Conservation (phyloP, 2,888 invertebrate genomes). For the Philhelius pedissequus region DNA sequence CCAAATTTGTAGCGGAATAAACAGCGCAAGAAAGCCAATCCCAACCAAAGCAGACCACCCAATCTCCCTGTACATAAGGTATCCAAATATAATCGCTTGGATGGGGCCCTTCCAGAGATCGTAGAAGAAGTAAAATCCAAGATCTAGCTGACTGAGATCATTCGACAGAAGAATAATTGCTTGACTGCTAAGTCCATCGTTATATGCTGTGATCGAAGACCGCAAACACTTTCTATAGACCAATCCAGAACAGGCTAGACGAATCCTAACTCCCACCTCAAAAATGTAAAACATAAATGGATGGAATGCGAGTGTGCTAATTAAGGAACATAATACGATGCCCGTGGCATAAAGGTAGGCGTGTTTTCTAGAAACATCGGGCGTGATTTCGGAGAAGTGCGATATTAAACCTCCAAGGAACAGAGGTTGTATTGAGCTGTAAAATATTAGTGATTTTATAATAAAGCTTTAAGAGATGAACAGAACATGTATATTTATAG, state of each 20-base stretch:
- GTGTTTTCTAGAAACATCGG: slow-evolving; percentile 79
- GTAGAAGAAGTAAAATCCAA: slow-evolving; percentile 92
- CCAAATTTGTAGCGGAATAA: slow-evolving; percentile 87
- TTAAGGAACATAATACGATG: slow-evolving; percentile 81
- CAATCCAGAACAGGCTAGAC: slow-evolving; percentile 85
- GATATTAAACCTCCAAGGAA: slow-evolving; percentile 84
- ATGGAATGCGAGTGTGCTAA: slow-evolving; percentile 83
- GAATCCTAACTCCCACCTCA: slow-evolving; percentile 85
- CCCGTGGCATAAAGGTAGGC: slow-evolving; percentile 85
- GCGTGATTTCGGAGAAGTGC: slow-evolving; percentile 81
- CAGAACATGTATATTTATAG: background rate
- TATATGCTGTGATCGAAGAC: slow-evolving; percentile 89
- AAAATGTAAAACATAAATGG: slow-evolving; percentile 86
- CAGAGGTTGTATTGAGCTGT: slow-evolving; percentile 83
- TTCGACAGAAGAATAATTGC: slow-evolving; percentile 95
- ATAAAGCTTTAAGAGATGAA: background rate
- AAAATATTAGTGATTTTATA: background rate
- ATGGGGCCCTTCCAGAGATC: slow-evolving; percentile 95
- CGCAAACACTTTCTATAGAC: slow-evolving; percentile 85
- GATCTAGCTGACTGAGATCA: slow-evolving; percentile 95
- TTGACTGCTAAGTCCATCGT: slow-evolving; percentile 88
- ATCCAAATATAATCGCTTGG: slow-evolving; percentile 79
- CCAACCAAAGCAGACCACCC: slow-evolving; percentile 85
- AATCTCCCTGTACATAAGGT: slow-evolving; percentile 82
- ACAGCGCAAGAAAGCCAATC: slow-evolving; percentile 84